These are phyloP conservation scores for Palloptera scutellata DNA, from an alignment of 2,888 invertebrate genomes.

Conservation along the genomic window DNA sequence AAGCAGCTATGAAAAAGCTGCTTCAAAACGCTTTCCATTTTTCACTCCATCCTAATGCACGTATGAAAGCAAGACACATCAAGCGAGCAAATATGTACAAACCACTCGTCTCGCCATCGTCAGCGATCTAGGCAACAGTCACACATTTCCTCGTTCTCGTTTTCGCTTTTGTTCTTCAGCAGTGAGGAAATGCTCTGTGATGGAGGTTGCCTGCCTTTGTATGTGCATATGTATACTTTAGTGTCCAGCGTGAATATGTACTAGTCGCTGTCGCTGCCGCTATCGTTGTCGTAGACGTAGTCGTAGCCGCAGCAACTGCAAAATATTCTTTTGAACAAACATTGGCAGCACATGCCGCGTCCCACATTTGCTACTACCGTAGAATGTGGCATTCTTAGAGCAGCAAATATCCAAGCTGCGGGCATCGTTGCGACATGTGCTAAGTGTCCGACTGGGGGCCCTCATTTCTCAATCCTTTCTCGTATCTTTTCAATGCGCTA, in stretches of 20 bases:
- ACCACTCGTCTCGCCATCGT: conserved; percentile 50
- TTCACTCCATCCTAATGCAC: not conserved
- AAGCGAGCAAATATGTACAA: conserved; percentile 52
- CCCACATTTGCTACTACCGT: conserved; percentile 24
- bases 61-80: conserved; percentile 24
- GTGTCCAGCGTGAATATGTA: conserved; percentile 32
- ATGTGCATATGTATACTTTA: conserved; percentile 1
- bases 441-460: conserved; percentile 16
- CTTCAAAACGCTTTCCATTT: too few species aligned
- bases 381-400: conserved; percentile 31
- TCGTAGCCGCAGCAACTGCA: conserved; percentile 31
- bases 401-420: conserved; percentile 41
- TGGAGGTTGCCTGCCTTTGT: not conserved
- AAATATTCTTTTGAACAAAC: conserved; percentile 45
- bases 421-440: conserved; percentile 41
- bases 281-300: conserved; percentile 21
- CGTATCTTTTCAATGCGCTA: conserved; percentile 15
- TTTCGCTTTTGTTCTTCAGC: conserved; percentile 13
- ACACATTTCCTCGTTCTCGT: conserved; percentile 4
- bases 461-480: conserved; percentile 32
- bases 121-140: conserved; percentile 46
- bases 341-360: conserved; percentile 33
- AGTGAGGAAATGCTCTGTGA: conserved; percentile 35
- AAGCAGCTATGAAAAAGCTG: too few species aligned
- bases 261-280: conserved; percentile 11